These are phyloP conservation scores for Thecocarcelia acutangulata DNA, from an alignment of 2,888 invertebrate genomes.

Conservation along the genomic window DNA sequence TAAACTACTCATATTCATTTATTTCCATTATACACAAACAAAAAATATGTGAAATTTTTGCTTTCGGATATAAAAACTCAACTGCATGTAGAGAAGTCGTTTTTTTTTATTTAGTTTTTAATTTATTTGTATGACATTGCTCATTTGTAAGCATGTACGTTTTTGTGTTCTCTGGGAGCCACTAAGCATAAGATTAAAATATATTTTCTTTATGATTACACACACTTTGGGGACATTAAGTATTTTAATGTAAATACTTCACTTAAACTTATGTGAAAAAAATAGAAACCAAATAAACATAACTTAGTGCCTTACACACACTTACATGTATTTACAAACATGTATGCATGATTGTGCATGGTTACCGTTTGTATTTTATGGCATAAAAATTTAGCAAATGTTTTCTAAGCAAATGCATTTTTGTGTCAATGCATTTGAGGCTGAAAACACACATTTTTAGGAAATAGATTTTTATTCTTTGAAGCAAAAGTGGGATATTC, in stretches of 20 bases:
- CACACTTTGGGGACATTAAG: conserved; percentile 59
- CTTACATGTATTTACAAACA: background rate
- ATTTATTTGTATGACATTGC: conserved; percentile 43
- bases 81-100: background rate
- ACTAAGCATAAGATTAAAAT: conserved; percentile 59
- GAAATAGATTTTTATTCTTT: background rate
- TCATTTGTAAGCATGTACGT: conserved; percentile 34
- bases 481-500: background rate
- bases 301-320: background rate
- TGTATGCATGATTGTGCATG: background rate
- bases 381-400: conserved; percentile 10
- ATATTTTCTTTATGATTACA: conserved; percentile 55
- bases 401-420: conserved; percentile 48
- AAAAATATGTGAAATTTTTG: background rate
- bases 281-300: background rate
- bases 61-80: background rate
- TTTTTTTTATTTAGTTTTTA: conserved; percentile 34
- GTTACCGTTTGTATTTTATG: conserved; percentile 27
- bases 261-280: conserved; percentile 30
- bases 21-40: conserved; percentile 26
- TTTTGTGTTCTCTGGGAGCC: conserved; percentile 38
- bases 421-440: conserved; percentile 51
- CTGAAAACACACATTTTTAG: background rate
- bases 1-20: conserved; percentile 53
- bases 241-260: conserved; percentile 15